Evolutionary conservation across 2,888 invertebrate species (phyloP).

Genomic region (Luperina nickerlii): DNA sequence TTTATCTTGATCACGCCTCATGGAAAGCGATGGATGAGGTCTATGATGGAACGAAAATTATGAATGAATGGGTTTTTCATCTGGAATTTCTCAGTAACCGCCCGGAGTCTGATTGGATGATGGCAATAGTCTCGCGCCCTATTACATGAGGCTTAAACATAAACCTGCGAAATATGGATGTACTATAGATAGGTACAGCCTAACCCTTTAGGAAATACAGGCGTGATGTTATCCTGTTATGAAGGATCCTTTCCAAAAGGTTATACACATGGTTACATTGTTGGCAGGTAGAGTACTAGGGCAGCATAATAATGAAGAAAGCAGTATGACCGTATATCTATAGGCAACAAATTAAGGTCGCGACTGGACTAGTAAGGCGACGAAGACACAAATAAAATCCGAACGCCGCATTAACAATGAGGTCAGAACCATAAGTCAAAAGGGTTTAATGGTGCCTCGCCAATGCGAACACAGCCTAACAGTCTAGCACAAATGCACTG

Average conservation of each 20-base stretch:
- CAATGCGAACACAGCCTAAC: slow-evolving; percentile 28
- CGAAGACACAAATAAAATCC: slow-evolving; percentile 47
- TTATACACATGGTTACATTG: background rate
- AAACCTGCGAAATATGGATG: background rate
- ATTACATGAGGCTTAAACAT: background rate
- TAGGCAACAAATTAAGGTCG: slow-evolving; percentile 52
- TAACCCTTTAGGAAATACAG: background rate
- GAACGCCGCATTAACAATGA: slow-evolving; percentile 46
- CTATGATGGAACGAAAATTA: too few relatives aligned
- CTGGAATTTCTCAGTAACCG: background rate
- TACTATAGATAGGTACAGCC: background rate
- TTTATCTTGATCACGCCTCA: too few relatives aligned
- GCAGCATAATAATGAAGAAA: slow-evolving; percentile 35
- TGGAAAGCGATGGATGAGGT: too few relatives aligned
- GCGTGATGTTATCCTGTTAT: background rate
- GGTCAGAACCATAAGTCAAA: slow-evolving; percentile 42
- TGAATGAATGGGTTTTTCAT: background rate
- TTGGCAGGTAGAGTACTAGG: background rate
- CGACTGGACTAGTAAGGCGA: slow-evolving; percentile 22
- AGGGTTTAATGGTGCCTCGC: slow-evolving; percentile 35
- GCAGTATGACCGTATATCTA: slow-evolving; percentile 14
- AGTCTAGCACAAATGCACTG: slow-evolving; percentile 34
- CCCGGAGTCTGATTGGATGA: background rate
- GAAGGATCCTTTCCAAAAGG: background rate
- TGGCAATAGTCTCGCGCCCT: background rate